These are phyloP conservation scores for Hesperia comma DNA, from an alignment of 2,888 invertebrate species.

Conservation along the genomic window DNA sequence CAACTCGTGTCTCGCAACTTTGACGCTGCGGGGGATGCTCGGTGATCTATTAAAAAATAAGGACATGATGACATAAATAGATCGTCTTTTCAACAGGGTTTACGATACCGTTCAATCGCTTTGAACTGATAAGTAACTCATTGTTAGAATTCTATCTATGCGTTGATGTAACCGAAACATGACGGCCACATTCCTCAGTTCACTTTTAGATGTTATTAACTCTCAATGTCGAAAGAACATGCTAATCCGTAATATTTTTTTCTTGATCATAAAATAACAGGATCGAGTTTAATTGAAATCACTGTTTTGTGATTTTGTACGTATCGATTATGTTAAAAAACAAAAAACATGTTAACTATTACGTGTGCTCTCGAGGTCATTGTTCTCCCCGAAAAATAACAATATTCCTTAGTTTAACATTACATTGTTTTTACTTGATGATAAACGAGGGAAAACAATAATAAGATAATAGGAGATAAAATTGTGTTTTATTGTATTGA, in stretches of 20 bases:
- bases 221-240: conserved; percentile 50
- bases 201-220: conserved; percentile 77
- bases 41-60: conserved; percentile 83
- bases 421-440: neutral
- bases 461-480: conserved; percentile 1
- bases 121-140: conserved; percentile 49
- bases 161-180: conserved; percentile 83
- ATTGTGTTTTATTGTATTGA: conserved; percentile 15
- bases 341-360: conserved; percentile 81
- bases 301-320: conserved; percentile 56
- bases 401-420: neutral
- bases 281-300: conserved; percentile 49
- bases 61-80: conserved; percentile 83
- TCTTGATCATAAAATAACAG: conserved; percentile 45
- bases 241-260: conserved; percentile 47
- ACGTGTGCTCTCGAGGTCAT: conserved; percentile 70
- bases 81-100: conserved; percentile 68
- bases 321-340: conserved; percentile 66
- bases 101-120: conserved; percentile 63
- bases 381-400: conserved; percentile 42
- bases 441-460: neutral
- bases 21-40: conserved; percentile 81
- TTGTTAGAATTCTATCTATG: conserved; percentile 64
- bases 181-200: conserved; percentile 79
- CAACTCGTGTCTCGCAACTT: conserved; percentile 73